A percentile compares a stretch with the other conserved stretches of the same genome.
These are phyloP conservation scores for Bos javanicus DNA, from an alignment of 2,113 vertebrate genomes.

Conservation along the genomic window DNA sequence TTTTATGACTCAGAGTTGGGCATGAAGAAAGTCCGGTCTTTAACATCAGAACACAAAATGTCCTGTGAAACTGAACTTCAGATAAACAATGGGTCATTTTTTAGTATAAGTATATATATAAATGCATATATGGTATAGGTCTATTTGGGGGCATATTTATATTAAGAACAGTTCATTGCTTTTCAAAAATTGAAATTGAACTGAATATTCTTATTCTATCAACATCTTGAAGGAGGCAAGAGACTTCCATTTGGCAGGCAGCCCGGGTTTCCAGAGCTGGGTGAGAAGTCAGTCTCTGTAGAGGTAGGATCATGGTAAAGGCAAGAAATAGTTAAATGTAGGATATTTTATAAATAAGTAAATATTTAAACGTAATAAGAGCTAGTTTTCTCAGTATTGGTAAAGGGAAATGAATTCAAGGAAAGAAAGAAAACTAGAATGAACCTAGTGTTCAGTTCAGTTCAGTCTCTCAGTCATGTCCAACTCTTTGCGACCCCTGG, in stretches of 20 bases:
- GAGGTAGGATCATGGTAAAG: not conserved
- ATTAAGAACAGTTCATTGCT: not conserved
- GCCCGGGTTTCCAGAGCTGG: not conserved
- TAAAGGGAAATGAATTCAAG: not conserved
- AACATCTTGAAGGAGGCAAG: not conserved
- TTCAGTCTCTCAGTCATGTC: not conserved
- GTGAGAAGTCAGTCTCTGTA: not conserved
- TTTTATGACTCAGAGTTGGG: not conserved
- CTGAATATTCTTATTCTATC: not conserved
- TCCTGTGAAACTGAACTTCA: not conserved
- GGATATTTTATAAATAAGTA: not conserved
- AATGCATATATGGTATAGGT: not conserved
- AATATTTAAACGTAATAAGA: not conserved
- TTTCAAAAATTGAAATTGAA: not conserved
- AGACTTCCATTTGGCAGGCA: not conserved
- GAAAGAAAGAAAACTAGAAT: not conserved
- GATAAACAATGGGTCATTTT: not conserved
- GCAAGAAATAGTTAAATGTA: not conserved
- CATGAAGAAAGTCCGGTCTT: not conserved
- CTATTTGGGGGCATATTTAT: not conserved
- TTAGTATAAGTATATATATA: not conserved
- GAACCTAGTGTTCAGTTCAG: not conserved
- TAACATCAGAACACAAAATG: not conserved
- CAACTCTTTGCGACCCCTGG: not conserved
- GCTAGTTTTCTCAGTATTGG: not conserved